Evolutionary conservation across 2,113 vertebrate genomes (phyloP).

Genomic region (Redunca redunca): DNA sequence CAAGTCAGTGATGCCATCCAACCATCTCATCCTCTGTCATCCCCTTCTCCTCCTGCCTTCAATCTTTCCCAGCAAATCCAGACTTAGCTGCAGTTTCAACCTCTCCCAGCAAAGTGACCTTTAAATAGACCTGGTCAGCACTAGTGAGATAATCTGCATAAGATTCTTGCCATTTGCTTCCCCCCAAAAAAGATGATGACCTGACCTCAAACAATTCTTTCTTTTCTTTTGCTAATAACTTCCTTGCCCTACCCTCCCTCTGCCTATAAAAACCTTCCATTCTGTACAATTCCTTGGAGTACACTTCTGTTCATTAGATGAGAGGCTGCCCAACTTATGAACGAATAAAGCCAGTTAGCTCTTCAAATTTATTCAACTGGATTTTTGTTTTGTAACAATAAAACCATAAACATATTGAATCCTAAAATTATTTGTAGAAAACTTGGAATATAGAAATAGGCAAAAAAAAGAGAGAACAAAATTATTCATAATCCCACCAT

Average conservation of each 20-base stretch:
- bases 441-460: background rate
- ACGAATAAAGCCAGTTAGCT: background rate
- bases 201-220: background rate
- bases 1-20: background rate
- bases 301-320: background rate
- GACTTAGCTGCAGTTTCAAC: background rate
- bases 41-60: background rate
- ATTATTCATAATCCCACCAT: background rate
- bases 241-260: background rate
- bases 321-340: background rate
- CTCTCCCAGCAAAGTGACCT: background rate
- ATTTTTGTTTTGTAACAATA: background rate
- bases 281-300: background rate
- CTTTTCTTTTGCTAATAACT: background rate
- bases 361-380: background rate
- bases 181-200: background rate
- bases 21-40: background rate
- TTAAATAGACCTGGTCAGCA: background rate
- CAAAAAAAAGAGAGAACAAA: background rate
- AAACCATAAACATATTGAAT: background rate
- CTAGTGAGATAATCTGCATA: background rate
- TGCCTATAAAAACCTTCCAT: background rate
- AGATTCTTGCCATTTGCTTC: background rate
- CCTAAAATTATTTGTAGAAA: background rate
- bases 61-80: background rate